A percentile compares a stretch with the other conserved stretches of the same genome.
phyloP scores from a whole-genome alignment of 2,888 invertebrate genomes.

The Tachina fera region DNA sequence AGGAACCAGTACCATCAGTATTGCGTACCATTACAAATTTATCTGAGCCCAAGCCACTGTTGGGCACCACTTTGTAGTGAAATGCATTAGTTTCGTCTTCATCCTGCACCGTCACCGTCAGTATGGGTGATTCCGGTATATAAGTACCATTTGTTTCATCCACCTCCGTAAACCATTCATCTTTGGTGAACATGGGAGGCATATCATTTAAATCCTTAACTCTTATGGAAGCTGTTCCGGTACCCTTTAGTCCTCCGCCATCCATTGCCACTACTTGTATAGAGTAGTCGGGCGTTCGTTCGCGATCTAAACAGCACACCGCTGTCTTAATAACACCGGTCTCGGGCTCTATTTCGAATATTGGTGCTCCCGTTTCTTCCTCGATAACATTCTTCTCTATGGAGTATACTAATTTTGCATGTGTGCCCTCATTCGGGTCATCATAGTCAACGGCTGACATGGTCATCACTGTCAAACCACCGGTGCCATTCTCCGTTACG shows the following conservation, averaged over 20 bases:
- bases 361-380: constrained; percentile 97
- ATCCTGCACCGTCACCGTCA: constrained; percentile 96
- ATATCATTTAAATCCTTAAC: constrained; percentile 99
- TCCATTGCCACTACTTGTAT: constrained; percentile 98
- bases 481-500: constrained; percentile 98
- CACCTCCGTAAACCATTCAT: constrained; percentile 97
- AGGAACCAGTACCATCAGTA: constrained; percentile 95
- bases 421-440: constrained; percentile 96
- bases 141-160: constrained; percentile 96
- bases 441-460: constrained; percentile 99
- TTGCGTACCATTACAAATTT: constrained; percentile 98
- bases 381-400: constrained; percentile 98
- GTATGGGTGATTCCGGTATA: constrained; percentile 95
- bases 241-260: constrained; percentile 93
- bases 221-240: constrained; percentile 96
- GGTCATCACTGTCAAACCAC: constrained; percentile 98
- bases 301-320: constrained; percentile 95
- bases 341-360: constrained; percentile 97
- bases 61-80: constrained; percentile 96
- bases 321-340: constrained; percentile 97
- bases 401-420: constrained; percentile 96
- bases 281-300: constrained; percentile 96
- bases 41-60: constrained; percentile 96
- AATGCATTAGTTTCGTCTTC: constrained; percentile 98
- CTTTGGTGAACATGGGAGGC: constrained; percentile 97